A percentile compares a stretch with the other conserved stretches of the same genome.
These are phyloP conservation scores for Parnassius glacialis DNA, from an alignment of 2,888 invertebrate species.

Conservation along the genomic window DNA sequence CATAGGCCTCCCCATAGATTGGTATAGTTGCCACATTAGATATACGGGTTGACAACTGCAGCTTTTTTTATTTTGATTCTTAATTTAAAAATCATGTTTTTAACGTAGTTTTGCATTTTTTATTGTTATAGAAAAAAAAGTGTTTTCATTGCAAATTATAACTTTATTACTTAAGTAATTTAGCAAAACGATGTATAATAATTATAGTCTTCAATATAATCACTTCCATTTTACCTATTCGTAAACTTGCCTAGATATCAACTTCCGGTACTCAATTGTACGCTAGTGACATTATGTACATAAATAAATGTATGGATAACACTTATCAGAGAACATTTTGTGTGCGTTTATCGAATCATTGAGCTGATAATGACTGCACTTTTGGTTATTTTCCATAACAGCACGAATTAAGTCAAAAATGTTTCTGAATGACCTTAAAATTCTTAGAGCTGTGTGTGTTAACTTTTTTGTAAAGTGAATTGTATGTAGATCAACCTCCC, in stretches of 20 bases:
- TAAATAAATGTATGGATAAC: constrained; percentile 10
- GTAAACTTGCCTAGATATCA: constrained; percentile 12
- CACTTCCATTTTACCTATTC: background rate
- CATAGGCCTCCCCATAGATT: too few relatives aligned
- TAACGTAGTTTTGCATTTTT: too few relatives aligned
- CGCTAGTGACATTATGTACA: constrained; percentile 1
- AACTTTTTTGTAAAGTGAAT: constrained; percentile 30
- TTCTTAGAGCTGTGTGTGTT: background rate
- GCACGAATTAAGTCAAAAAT: background rate
- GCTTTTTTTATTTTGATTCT: too few relatives aligned
- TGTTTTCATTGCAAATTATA: too few relatives aligned
- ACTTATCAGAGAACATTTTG: constrained; percentile 12
- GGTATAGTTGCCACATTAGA: too few relatives aligned
- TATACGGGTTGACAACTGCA: too few relatives aligned
- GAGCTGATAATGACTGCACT: constrained; percentile 12
- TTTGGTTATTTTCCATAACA: background rate
- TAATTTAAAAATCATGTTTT: too few relatives aligned
- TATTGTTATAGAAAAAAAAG: too few relatives aligned
- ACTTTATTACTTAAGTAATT: too few relatives aligned
- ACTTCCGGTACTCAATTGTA: constrained; percentile 19
- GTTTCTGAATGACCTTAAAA: background rate
- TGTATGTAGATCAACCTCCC: constrained; percentile 41
- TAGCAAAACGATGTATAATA: too few relatives aligned
- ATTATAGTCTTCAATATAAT: background rate
- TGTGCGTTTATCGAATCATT: constrained; percentile 16